phyloP scores from a whole-genome alignment of 1,140 invertebrate species.

The Sesamia nonagrioides region DNA sequence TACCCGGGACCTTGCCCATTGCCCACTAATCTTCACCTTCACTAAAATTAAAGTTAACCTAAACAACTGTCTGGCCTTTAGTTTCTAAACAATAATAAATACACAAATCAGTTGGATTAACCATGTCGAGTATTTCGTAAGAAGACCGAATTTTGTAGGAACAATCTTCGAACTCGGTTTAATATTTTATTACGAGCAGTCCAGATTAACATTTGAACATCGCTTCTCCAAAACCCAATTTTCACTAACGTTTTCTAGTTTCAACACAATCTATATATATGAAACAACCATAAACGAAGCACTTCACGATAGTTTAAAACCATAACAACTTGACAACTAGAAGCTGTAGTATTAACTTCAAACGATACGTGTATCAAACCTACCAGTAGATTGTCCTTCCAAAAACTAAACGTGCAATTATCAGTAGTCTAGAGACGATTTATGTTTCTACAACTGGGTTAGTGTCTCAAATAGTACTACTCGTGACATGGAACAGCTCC shows the following conservation, averaged over 20 bases:
- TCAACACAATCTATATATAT: not conserved
- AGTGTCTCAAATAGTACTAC: slow-evolving; percentile 76
- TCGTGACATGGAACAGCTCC: slow-evolving; percentile 59
- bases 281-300: not conserved
- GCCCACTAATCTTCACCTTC: slow-evolving; percentile 68
- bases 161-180: not conserved
- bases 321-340: not conserved
- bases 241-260: not conserved
- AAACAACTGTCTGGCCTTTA: slow-evolving; percentile 61
- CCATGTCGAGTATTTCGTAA: slow-evolving; percentile 53
- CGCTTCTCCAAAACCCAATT: no score
- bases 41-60: slow-evolving; percentile 56
- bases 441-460: slow-evolving; percentile 74
- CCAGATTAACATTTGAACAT: not conserved
- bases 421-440: slow-evolving; percentile 64
- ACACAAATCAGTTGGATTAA: slow-evolving; percentile 67
- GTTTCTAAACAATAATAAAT: slow-evolving; percentile 65
- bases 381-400: slow-evolving; percentile 54
- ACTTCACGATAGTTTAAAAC: slow-evolving; percentile 6
- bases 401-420: slow-evolving; percentile 70
- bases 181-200: slow-evolving; percentile 11
- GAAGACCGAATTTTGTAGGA: slow-evolving; percentile 33
- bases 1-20: slow-evolving; percentile 60
- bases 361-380: not conserved
- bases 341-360: not conserved